Conservation (phyloP, 2,888 invertebrate species). For the Plagiodera versicolora region DNA sequence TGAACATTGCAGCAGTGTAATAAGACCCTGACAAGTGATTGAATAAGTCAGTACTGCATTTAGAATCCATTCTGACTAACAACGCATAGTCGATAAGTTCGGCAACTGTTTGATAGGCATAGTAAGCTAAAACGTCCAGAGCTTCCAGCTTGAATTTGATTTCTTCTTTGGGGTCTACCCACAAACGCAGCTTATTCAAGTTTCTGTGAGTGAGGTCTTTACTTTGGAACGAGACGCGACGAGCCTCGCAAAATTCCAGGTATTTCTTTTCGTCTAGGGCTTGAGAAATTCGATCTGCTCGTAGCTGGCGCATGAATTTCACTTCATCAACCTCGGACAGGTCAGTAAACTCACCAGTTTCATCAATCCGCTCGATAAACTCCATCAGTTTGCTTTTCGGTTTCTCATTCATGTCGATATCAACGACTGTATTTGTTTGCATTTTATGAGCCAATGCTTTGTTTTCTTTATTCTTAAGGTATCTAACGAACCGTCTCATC, state of each 20-base stretch:
- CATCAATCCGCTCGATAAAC: slow-evolving; percentile 60
- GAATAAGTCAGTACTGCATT: slow-evolving; percentile 70
- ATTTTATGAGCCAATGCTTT: slow-evolving; percentile 51
- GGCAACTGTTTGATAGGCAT: slow-evolving; percentile 89
- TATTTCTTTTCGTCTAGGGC: slow-evolving; percentile 65
- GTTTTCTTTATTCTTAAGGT: slow-evolving; percentile 64
- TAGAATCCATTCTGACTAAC: slow-evolving; percentile 75
- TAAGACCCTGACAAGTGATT: slow-evolving; percentile 68
- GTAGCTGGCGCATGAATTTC: slow-evolving; percentile 62
- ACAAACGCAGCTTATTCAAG: slow-evolving; percentile 60
- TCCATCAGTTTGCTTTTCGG: slow-evolving; percentile 55
- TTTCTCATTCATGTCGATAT: slow-evolving; percentile 58
- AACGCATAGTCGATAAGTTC: slow-evolving; percentile 85
- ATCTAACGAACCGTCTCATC: slow-evolving; percentile 74
- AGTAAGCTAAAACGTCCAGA: slow-evolving; percentile 77
- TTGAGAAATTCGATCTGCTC: slow-evolving; percentile 65
- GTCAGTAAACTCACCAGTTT: slow-evolving; percentile 60
- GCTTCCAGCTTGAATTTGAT: slow-evolving; percentile 65
- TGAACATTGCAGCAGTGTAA: slow-evolving; percentile 65
- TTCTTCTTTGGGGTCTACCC: slow-evolving; percentile 67
- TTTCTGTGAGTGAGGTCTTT: slow-evolving; percentile 42
- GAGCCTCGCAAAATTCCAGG: slow-evolving; percentile 76
- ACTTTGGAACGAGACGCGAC: slow-evolving; percentile 70
- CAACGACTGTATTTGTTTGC: slow-evolving; percentile 47
- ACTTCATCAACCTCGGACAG: slow-evolving; percentile 60